Evolutionary conservation across 2,113 vertebrate genomes (phyloP).

Genomic region (Mastomys coucha): DNA sequence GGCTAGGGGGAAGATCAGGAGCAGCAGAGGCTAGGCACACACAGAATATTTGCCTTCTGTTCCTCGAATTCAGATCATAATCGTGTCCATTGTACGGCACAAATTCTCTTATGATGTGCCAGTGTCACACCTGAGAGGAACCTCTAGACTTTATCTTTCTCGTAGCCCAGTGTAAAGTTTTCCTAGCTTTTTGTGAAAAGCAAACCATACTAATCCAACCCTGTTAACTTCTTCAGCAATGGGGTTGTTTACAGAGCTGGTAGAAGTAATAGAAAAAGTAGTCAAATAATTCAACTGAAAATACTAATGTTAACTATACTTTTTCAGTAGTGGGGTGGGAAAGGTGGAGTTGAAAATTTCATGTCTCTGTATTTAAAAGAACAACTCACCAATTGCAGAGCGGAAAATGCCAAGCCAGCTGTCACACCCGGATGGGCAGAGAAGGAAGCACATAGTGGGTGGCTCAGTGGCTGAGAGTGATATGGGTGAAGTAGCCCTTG

Average conservation of each 20-base stretch:
- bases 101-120: constrained; percentile 1
- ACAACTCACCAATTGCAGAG: constrained; percentile 2
- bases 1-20: neutral
- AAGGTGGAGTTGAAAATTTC: neutral
- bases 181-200: constrained; percentile 26
- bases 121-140: neutral
- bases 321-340: neutral
- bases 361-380: constrained; percentile 3
- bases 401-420: constrained; percentile 26
- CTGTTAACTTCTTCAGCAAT: constrained; percentile 8
- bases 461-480: neutral
- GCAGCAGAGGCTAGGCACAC: neutral
- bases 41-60: neutral
- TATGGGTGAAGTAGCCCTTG: neutral
- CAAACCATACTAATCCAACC: neutral
- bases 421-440: neutral
- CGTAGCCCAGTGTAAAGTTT: constrained; percentile 29
- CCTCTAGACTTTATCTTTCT: neutral
- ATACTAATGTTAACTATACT: neutral
- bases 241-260: neutral
- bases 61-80: neutral
- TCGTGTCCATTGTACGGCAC: neutral
- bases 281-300: neutral
- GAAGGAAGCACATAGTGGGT: neutral
- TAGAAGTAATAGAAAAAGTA: constrained; percentile 7